These are phyloP conservation scores for Mesitornis unicolor DNA, from an alignment of 2,113 vertebrate species.

Conservation along the genomic window DNA sequence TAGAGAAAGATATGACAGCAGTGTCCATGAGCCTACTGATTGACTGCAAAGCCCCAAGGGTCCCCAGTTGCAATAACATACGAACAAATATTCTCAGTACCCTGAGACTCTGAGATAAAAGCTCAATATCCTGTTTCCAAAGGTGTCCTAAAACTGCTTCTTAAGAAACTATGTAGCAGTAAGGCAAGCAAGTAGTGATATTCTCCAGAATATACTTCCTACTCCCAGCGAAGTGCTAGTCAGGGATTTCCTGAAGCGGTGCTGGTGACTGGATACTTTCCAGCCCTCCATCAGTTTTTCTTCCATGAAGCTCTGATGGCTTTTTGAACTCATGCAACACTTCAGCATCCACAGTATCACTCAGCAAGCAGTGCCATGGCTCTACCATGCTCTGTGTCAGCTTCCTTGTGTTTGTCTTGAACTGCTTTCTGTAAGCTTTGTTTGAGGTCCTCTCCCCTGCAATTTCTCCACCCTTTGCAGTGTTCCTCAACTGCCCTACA, in stretches of 20 bases:
- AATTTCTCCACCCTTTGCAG: no score
- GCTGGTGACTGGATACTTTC: neutral
- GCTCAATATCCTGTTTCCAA: neutral
- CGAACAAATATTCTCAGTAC: neutral
- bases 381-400: neutral
- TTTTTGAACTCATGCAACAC: neutral
- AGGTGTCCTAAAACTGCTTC: neutral
- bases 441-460: no score
- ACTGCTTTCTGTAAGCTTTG: neutral
- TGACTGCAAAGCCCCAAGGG: neutral
- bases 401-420: neutral
- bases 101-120: neutral
- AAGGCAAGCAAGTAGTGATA: neutral
- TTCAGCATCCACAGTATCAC: neutral
- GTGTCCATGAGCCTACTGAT: neutral
- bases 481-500: neutral
- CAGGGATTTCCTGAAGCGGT: neutral
- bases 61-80: neutral
- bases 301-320: neutral
- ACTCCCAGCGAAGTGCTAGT: neutral
- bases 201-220: neutral
- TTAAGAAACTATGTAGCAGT: neutral
- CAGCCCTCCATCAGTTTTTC: neutral
- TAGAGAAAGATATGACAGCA: neutral
- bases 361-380: neutral